Evolutionary conservation across 1,140 invertebrate genomes (phyloP).

Genomic region (Phthorimaea operculella): DNA sequence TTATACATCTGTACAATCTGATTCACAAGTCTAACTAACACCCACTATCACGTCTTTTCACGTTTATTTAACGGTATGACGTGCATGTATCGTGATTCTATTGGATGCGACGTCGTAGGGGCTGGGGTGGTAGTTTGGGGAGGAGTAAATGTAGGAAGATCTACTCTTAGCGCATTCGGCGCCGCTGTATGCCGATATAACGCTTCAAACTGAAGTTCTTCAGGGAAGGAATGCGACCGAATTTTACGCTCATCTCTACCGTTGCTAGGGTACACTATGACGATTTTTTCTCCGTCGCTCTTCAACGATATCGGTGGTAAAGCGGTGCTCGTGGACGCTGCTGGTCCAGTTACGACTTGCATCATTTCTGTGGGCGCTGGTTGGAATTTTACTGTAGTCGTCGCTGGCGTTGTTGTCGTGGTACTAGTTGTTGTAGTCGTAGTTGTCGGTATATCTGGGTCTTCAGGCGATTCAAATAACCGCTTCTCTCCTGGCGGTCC

Average conservation of each 20-base stretch:
- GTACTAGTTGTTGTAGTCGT: constrained; percentile 42
- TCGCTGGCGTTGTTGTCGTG: constrained; percentile 25
- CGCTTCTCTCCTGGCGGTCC: constrained; percentile 54
- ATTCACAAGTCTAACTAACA: background rate
- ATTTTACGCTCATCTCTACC: constrained; percentile 62
- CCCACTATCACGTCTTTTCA: background rate
- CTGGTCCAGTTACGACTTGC: constrained; percentile 48
- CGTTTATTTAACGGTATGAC: constrained; percentile 15
- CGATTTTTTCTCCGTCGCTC: constrained; percentile 57
- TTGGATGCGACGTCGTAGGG: constrained; percentile 12
- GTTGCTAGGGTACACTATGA: constrained; percentile 65
- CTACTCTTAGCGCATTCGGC: constrained; percentile 42
- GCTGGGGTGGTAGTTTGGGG: constrained; percentile 22
- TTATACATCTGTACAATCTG: background rate
- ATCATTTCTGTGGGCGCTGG: constrained; percentile 47
- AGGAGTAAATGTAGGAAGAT: constrained; percentile 61
- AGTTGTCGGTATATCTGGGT: constrained; percentile 45
- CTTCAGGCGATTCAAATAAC: constrained; percentile 51
- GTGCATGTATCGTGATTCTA: constrained; percentile 29
- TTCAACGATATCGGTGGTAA: constrained; percentile 53
- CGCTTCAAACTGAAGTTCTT: constrained; percentile 62
- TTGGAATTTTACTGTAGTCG: constrained; percentile 32
- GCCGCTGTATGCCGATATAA: constrained; percentile 54
- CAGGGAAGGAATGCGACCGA: constrained; percentile 57
- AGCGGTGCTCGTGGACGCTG: constrained; percentile 50